Percentiles rank a stretch among this genome's conserved stretches.
These are phyloP conservation scores for Aricia artaxerxes DNA, from an alignment of 2,888 invertebrate species.

Conservation along the genomic window DNA sequence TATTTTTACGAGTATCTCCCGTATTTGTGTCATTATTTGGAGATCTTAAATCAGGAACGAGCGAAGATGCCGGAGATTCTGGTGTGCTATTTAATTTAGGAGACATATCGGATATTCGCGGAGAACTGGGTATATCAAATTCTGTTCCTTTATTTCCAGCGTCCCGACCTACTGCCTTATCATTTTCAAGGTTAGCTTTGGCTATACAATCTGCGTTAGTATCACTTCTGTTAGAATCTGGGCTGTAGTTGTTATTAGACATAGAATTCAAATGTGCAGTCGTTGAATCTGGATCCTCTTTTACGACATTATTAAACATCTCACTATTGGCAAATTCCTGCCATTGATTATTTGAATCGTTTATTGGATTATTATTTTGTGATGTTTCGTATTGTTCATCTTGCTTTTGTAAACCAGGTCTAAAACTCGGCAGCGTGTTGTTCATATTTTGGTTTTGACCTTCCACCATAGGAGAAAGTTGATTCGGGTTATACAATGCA, in stretches of 20 bases:
- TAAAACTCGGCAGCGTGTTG: conserved; percentile 71
- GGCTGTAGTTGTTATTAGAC: conserved; percentile 76
- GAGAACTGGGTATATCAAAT: conserved; percentile 72
- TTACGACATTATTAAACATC: conserved; percentile 78
- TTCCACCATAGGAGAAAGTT: conserved; percentile 76
- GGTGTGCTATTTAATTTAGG: conserved; percentile 70
- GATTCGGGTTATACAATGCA: conserved; percentile 79
- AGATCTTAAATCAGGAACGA: conserved; percentile 66
- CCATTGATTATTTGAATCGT: conserved; percentile 65
- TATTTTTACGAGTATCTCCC: conserved; percentile 61
- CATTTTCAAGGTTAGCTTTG: conserved; percentile 56
- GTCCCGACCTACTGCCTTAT: conserved; percentile 59
- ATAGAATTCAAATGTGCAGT: conserved; percentile 79
- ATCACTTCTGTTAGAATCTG: conserved; percentile 77
- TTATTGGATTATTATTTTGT: conserved; percentile 50
- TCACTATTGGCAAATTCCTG: conserved; percentile 69
- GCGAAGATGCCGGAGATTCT: conserved; percentile 64
- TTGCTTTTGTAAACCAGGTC: conserved; percentile 67
- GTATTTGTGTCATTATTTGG: conserved; percentile 60
- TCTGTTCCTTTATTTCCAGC: conserved; percentile 65
- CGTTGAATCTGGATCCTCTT: conserved; percentile 89
- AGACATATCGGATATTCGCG: conserved; percentile 69
- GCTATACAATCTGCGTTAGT: conserved; percentile 61
- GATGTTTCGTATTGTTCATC: conserved; percentile 55
- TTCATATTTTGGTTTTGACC: conserved; percentile 67